These are phyloP conservation scores for Diprion similis DNA, from an alignment of 1,140 invertebrate species.

Conservation along the genomic window DNA sequence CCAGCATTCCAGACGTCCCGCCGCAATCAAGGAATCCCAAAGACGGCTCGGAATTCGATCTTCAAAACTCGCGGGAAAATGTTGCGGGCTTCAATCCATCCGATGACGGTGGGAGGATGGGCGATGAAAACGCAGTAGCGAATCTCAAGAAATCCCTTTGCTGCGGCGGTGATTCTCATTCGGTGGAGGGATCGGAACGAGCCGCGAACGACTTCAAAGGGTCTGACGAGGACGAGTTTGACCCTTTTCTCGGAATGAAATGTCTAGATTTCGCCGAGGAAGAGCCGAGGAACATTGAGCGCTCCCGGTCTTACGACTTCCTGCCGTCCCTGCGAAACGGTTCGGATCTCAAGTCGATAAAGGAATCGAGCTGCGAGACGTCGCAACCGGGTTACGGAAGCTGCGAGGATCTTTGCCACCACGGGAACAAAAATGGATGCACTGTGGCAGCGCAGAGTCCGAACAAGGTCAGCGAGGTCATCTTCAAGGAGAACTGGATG, in stretches of 20 bases:
- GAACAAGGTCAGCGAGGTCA: constrained; percentile 54
- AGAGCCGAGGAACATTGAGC: background rate
- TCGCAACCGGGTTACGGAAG: constrained; percentile 26
- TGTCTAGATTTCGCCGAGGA: background rate
- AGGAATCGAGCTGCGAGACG: constrained; percentile 43
- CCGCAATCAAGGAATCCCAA: too few species aligned
- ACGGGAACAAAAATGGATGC: constrained; percentile 52
- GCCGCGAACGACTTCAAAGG: too few species aligned
- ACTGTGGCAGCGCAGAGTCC: constrained; percentile 44
- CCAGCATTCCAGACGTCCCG: too few species aligned
- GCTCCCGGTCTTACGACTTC: background rate
- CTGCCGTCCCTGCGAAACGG: background rate
- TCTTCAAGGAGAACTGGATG: constrained; percentile 59
- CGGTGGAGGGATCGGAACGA: too few species aligned
- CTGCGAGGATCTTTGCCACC: constrained; percentile 46
- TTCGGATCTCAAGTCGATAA: constrained; percentile 45
- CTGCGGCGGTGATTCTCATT: too few species aligned
- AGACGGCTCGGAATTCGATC: too few species aligned
- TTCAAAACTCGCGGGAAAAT: too few species aligned
- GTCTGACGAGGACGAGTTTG: background rate
- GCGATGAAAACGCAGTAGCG: too few species aligned
- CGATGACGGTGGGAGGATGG: too few species aligned
- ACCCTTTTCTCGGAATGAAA: background rate
- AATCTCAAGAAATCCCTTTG: too few species aligned
- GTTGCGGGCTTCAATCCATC: too few species aligned